phyloP scores from a whole-genome alignment of 1,140 invertebrate genomes.

The Orius insidiosus region DNA sequence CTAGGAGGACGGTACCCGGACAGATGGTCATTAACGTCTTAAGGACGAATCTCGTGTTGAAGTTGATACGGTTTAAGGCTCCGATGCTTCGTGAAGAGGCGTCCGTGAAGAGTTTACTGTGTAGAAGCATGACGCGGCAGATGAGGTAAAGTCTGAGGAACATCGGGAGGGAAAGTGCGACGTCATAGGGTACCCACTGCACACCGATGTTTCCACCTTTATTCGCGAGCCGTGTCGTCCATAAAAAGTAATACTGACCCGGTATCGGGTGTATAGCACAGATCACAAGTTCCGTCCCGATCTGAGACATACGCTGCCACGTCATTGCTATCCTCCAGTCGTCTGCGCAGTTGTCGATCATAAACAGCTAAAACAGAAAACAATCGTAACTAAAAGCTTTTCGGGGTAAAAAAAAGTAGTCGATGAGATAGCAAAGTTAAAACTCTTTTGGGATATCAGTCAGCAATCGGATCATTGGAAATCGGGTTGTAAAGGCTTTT shows the following conservation, averaged over 20 bases:
- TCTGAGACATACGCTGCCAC: slow-evolving; percentile 84
- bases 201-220: slow-evolving; percentile 68
- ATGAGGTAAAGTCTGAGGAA: slow-evolving; percentile 98
- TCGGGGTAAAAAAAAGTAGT: no score
- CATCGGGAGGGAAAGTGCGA: slow-evolving; percentile 95
- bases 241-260: slow-evolving; percentile 86
- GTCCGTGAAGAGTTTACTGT: slow-evolving; percentile 98
- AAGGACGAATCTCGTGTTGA: slow-evolving; percentile 97
- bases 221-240: slow-evolving; percentile 90
- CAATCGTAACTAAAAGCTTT: no score
- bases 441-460: no score
- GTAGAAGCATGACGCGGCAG: slow-evolving; percentile 96
- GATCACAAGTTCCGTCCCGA: slow-evolving; percentile 79
- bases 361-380: slow-evolving; percentile 69
- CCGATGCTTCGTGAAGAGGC: slow-evolving; percentile 78
- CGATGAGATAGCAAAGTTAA: no score
- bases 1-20: slow-evolving; percentile 91
- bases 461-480: no score
- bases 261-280: slow-evolving; percentile 96
- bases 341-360: slow-evolving; percentile 99
- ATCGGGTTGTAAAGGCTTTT: no score
- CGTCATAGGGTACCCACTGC: slow-evolving; percentile 82
- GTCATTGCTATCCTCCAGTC: slow-evolving; percentile 99
- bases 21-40: slow-evolving; percentile 99
- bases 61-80: slow-evolving; percentile 97